Conservation (phyloP, 2,113 vertebrate genomes). For the Vicugna pacos region DNA sequence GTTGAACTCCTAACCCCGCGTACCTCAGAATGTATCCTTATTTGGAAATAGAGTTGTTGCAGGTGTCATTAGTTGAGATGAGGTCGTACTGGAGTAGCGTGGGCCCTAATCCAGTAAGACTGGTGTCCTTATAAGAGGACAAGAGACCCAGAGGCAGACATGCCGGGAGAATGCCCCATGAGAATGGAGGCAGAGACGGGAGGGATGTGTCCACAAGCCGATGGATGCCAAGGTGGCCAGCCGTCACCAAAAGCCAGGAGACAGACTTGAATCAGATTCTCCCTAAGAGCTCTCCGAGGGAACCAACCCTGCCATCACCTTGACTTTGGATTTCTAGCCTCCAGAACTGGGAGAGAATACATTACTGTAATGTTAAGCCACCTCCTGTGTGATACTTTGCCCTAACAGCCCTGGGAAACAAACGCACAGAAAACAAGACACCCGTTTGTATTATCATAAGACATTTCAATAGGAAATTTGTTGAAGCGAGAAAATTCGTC, state of each 20-base stretch:
- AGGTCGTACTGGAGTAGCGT: background rate
- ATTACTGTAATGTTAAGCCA: background rate
- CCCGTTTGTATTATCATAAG: background rate
- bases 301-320: background rate
- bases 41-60: background rate
- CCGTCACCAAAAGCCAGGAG: background rate
- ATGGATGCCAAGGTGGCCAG: background rate
- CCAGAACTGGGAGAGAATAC: background rate
- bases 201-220: background rate
- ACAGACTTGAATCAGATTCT: background rate
- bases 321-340: background rate
- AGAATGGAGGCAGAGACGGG: background rate
- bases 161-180: background rate
- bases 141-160: background rate
- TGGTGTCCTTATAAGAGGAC: background rate
- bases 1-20: background rate
- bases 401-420: background rate
- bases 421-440: background rate
- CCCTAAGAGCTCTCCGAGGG: background rate
- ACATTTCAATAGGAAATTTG: background rate
- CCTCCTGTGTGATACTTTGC: background rate
- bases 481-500: constrained; percentile 28
- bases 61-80: background rate
- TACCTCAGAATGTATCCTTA: background rate
- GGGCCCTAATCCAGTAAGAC: background rate